These are phyloP conservation scores for Lasioglossum calceatum DNA, from an alignment of 2,888 invertebrate species.

Conservation along the genomic window DNA sequence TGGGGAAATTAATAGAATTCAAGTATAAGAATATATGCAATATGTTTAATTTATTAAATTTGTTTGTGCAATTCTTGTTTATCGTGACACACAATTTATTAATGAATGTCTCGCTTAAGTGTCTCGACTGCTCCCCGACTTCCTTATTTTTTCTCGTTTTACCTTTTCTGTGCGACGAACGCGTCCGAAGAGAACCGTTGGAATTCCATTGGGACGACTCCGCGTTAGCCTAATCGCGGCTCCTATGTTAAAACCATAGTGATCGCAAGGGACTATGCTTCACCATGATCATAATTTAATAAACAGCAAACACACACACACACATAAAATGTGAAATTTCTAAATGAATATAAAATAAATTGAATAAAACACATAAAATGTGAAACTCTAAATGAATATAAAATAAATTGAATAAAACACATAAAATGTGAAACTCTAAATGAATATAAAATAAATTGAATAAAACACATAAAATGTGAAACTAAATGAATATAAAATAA, in stretches of 20 bases:
- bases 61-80: too few relatives aligned
- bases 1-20: neutral
- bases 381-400: too few relatives aligned
- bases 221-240: constrained; percentile 51
- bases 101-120: neutral
- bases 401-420: too few relatives aligned
- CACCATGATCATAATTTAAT: neutral
- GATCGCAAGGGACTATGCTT: neutral
- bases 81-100: neutral
- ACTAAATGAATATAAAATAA: too few relatives aligned
- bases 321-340: too few relatives aligned
- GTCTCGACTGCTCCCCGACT: neutral
- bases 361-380: too few relatives aligned
- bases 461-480: neutral
- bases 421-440: neutral
- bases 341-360: too few relatives aligned
- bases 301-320: neutral
- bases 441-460: too few relatives aligned
- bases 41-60: too few relatives aligned
- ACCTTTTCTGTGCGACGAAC: neutral
- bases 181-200: constrained; percentile 45
- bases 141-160: neutral
- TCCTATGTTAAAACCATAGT: neutral
- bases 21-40: too few relatives aligned
- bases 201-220: constrained; percentile 49